Base-by-base conservation (phyloP, 1,140 invertebrate species). In the Drosophila mayri region DNA sequence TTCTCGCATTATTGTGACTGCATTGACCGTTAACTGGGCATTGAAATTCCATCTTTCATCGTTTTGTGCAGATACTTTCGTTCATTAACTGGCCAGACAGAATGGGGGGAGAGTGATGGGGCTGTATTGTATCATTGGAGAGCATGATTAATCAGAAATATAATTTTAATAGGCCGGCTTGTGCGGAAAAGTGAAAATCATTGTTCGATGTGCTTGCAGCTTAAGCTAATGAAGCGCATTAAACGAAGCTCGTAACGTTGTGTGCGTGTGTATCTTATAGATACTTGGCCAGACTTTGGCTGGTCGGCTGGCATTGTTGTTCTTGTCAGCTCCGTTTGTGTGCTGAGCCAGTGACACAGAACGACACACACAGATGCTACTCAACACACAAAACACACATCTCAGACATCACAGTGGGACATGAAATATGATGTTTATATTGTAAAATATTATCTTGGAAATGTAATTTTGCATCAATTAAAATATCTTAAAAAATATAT, bases 71-170 rank as follows among this genome's bases (percentile, higher is more conserved):
- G 63, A 75, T 57, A 38, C 52, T 38, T 55, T 64, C 72, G 32
- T 76, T 66, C 61, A 65, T 76, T 66, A 66, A 76, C 73, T 58
- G 50, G 38, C 50, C 14, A 62, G 71, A 74, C 38, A 62, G 25
- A 41, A 25, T n/a, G 49, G 18, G 12, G 11, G 7, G 3, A 35
- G 52, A 25, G 20, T 11, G 52, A 25, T 38, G 35, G 18, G n/a
- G 52, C 38, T 49, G 25, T 57, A 46, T 47, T 41, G 47, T 64
- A 46, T 65, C 60, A 78, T 77, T 90, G 63, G 30, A 66, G 58
- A 54, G 77, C 86, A 81, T 88, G 85, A 88, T 81, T 76, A 90
- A 81, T 79, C 85, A 88, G 38, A 88, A 88, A 88, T 90, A 61
- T 62, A 70, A 71, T 85, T 90, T 62, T 72, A 88, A 85, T 78